Evolutionary conservation across 2,797 vertebrate genomes (phyloP).

Genomic region (Aselliscus stoliczkanus): DNA sequence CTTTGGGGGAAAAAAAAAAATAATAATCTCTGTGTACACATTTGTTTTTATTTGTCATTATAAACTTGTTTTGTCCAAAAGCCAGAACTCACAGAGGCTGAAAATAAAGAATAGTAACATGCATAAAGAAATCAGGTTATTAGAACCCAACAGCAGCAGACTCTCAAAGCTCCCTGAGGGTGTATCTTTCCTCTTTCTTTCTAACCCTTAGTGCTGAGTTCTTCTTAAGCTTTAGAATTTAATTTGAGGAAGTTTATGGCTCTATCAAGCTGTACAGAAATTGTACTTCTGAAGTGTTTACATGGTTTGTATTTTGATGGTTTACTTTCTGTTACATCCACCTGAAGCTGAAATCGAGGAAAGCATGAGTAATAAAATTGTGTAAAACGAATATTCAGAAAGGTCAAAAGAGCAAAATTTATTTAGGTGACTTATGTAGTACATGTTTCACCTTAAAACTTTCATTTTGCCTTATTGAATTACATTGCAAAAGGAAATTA

Average conservation of each 20-base stretch:
- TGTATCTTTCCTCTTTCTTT: neutral
- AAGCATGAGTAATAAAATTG: neutral
- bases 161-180: neutral
- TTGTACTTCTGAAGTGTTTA: neutral
- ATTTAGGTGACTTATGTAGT: neutral
- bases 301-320: conserved; percentile 48
- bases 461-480: neutral
- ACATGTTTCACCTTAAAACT: neutral
- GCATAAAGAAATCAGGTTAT: neutral
- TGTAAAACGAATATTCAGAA: neutral
- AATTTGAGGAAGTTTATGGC: conserved; percentile 9
- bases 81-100: neutral
- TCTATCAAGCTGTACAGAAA: neutral
- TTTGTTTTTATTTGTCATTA: conserved; percentile 43
- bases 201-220: neutral
- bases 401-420: neutral
- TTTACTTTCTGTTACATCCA: neutral
- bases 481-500: neutral
- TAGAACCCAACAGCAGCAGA: neutral
- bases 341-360: neutral
- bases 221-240: conserved; percentile 55
- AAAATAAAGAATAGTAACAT: neutral
- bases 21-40: neutral
- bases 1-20: neutral
- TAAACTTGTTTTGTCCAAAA: neutral